Conservation (phyloP, 2,113 vertebrate species). For the Hassar affinis region DNA sequence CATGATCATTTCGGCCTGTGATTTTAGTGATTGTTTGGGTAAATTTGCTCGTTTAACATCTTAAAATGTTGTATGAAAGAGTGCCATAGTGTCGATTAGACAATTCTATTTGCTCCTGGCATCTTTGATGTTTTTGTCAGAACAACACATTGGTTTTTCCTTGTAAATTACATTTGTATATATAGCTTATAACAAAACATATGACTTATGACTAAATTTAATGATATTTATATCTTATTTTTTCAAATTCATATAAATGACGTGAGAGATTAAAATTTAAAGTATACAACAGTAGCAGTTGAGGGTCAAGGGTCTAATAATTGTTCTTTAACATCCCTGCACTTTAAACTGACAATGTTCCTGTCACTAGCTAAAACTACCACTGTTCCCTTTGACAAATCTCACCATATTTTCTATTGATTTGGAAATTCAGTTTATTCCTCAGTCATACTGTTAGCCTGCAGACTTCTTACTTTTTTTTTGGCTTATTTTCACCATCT, state of each 20-base stretch:
- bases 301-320: background rate
- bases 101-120: background rate
- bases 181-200: background rate
- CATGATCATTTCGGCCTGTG: background rate
- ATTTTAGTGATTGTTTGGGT: background rate
- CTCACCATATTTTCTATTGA: conserved; percentile 12
- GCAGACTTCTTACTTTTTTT: background rate
- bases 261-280: background rate
- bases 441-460: background rate
- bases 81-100: background rate
- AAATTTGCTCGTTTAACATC: background rate
- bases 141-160: background rate
- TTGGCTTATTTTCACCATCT: background rate
- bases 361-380: background rate
- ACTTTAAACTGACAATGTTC: background rate
- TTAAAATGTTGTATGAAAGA: background rate
- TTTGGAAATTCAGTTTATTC: background rate
- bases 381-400: background rate
- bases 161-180: background rate
- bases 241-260: background rate
- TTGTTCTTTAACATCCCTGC: background rate
- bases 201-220: too few species aligned
- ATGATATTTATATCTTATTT: background rate
- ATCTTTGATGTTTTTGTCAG: background rate
- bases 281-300: background rate